These are phyloP conservation scores for Ochotona curzoniae DNA, from an alignment of 2,113 vertebrate genomes.

Conservation along the genomic window DNA sequence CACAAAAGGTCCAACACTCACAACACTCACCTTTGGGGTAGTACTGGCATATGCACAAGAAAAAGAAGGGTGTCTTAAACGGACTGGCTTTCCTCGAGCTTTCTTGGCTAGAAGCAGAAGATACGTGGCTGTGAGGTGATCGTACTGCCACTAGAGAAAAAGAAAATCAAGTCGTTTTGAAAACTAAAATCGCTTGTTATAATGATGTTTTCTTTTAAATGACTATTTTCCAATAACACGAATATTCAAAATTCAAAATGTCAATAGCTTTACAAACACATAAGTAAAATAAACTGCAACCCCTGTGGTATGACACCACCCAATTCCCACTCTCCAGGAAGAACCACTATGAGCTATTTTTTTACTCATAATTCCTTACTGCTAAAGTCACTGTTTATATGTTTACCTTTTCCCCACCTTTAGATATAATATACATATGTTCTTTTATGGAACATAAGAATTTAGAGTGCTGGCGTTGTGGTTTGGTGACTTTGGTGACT, in stretches of 20 bases:
- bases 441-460: neutral
- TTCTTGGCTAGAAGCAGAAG: constrained; percentile 95
- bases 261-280: neutral
- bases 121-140: constrained; percentile 93
- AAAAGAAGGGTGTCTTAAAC: constrained; percentile 80
- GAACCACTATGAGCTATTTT: constrained; percentile 20
- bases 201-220: constrained; percentile 42
- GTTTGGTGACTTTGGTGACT: no score
- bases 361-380: neutral
- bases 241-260: constrained; percentile 11
- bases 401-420: neutral
- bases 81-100: constrained; percentile 89
- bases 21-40: constrained; percentile 85
- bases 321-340: neutral
- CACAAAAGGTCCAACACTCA: constrained; percentile 69
- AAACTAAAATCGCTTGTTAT: neutral
- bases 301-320: neutral
- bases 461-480: no score
- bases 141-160: constrained; percentile 92
- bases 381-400: neutral
- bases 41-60: constrained; percentile 45
- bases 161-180: constrained; percentile 50
- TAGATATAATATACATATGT: constrained; percentile 4
- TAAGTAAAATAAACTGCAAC: neutral
- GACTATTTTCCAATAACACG: neutral